phyloP scores from a whole-genome alignment of 1,140 invertebrate genomes.

The Sminthurinus signatus region DNA sequence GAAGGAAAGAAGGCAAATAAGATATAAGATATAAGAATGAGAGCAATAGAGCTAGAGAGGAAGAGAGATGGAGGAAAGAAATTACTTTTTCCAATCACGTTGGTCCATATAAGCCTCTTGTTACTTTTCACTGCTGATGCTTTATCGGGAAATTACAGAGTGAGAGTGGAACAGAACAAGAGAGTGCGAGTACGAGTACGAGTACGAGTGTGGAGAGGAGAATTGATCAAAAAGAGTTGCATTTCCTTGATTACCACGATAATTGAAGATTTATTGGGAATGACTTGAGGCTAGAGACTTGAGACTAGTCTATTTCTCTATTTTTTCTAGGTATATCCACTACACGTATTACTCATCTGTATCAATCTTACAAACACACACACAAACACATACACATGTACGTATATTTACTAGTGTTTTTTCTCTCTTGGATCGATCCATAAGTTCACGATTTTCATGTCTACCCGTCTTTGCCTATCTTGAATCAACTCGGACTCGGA shows the following conservation, averaged over 20 bases:
- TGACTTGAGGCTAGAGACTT: too few relatives aligned
- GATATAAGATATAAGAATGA: too few relatives aligned
- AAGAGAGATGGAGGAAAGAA: too few relatives aligned
- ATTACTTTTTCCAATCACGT: slow-evolving; percentile 39
- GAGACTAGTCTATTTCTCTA: too few relatives aligned
- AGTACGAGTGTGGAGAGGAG: too few relatives aligned
- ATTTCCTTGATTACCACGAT: slow-evolving; percentile 42
- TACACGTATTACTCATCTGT: neutral
- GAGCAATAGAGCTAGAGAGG: too few relatives aligned
- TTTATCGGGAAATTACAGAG: slow-evolving; percentile 44
- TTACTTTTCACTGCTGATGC: slow-evolving; percentile 33
- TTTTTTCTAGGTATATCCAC: neutral
- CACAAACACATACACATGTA: slow-evolving; percentile 1
- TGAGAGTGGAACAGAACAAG: slow-evolving; percentile 4
- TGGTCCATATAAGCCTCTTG: slow-evolving; percentile 24
- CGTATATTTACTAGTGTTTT: too few relatives aligned
- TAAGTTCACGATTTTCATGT: too few relatives aligned
- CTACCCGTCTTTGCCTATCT: neutral
- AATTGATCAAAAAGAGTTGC: slow-evolving; percentile 40
- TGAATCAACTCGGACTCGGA: neutral
- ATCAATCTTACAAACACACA: slow-evolving; percentile 1
- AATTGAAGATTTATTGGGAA: slow-evolving; percentile 42
- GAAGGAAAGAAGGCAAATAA: too few relatives aligned
- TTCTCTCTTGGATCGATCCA: too few relatives aligned
- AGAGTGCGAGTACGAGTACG: too few relatives aligned